Evolutionary conservation across 2,113 vertebrate genomes (phyloP), one percentile per base, ranked within the genome.

Genomic region (Anguilla rostrata): DNA sequence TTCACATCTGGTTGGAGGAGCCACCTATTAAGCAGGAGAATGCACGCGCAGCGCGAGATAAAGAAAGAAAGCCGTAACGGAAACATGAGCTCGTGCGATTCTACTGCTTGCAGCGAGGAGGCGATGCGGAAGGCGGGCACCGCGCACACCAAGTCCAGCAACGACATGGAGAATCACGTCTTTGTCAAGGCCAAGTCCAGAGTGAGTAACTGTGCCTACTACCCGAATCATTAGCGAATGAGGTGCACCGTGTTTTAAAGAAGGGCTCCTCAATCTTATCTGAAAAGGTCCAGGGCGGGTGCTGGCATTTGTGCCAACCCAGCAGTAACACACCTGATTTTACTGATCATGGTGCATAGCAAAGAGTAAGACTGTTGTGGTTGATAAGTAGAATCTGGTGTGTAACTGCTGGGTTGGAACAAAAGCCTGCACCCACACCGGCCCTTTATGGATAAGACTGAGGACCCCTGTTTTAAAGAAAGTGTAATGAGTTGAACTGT

Each of bases 101-200:
- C 0, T 53, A 85, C 41, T 83, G 34, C 86, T 92, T 94, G 20
- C 94, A 99, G 98, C 11, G 98, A 99, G 57, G 98, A 99, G 0
- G 98, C 98, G 14, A 99, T 99, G 98, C 96, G 98, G 86, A 98
- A 98, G 93, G 97, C 98, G 66, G 98, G 98, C 34, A 97, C 97
- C 16, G 95, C 96, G 15, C 98, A 98, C 91, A 97, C 93, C 90
- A 99, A 99, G 91, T 97, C 98, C 82, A 98, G 98, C 93, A 98
- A 95, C 80, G 98, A 99, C 71, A 99, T 99, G 98, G 98, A 99
- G 90, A 99, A 95, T 91, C 98, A 99, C 43, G 98, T 99, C 29
- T 99, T 98, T 81, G 92, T 98, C 91, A 99, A 99, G 91, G 98
- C 98, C 89, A 99, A 99, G 90, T 96, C 96, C 79, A 96, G 98